Base-by-base conservation (phyloP, 2,888 invertebrate species). In the Stictocephala bisonia region DNA sequence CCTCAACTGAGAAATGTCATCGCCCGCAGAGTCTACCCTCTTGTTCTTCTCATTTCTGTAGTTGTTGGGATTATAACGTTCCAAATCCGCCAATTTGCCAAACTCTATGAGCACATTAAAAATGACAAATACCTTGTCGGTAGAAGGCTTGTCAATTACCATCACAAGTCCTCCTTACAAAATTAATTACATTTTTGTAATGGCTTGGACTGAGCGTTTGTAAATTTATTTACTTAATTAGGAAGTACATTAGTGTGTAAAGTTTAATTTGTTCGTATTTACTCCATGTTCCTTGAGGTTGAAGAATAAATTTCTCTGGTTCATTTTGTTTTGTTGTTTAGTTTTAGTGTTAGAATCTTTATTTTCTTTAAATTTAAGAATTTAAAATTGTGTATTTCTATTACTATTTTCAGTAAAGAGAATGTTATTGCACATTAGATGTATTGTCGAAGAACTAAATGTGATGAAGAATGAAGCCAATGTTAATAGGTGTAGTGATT, bases 61-160 rank as follows among this genome's bases (percentile, higher is more conserved):
- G 88, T 96, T 77, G 86, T 94, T 71, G 88, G 89, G 76, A 76
- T 78, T 15, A 75, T 79, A 68, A 76, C 76, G 41, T 79, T 81
- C 74, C 95, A 99, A 88, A 91, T 97, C 72, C 90, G 93, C 71
- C 98, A 99, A 83, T 96, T 99, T 86, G 91, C 91, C 81, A 94
- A 95, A 81, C 86, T 99, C 18, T 98, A 98, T 84, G 96, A 98
- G 83, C 97, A 97, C 85, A 99, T 99, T 82, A 97, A 98, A 86
- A 99, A 99, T 85, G 99, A 99, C 86, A 99, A 98, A 86, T 98
- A 99, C 86, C 88, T 99, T 60, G 98, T 99, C 13, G 99, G 99
- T 0, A 94, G 97, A 81, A 88, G 97, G 78, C 88, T 99, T 78
- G 98, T 99, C 27, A 99, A 99, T 86, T 99, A 99, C 86, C 96